phyloP scores from a whole-genome alignment of 2,888 invertebrate species.

The Drosophila heteroneura region DNA sequence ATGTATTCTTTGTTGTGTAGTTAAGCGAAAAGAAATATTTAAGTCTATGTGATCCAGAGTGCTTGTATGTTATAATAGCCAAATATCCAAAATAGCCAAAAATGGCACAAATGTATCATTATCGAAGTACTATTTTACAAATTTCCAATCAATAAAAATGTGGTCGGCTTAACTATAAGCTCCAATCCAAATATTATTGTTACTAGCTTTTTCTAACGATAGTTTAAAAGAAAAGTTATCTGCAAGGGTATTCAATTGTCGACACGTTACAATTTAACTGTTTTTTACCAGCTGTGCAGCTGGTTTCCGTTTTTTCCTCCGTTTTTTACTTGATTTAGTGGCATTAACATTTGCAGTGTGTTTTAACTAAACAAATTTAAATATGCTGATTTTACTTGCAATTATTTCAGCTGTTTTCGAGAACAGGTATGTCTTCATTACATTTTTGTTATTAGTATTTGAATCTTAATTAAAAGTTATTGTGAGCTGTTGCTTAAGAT shows the following conservation, averaged over 20 bases:
- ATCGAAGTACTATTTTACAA: background rate
- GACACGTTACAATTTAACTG: background rate
- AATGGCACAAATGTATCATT: background rate
- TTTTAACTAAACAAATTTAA: constrained; percentile 3
- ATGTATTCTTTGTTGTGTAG: background rate
- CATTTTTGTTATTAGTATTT: background rate
- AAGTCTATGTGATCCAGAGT: background rate
- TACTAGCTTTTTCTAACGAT: background rate
- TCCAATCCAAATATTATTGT: background rate
- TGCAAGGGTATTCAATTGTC: background rate
- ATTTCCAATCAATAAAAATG: background rate
- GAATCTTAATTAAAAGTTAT: background rate
- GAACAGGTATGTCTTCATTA: background rate
- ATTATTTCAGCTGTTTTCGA: background rate
- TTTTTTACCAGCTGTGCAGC: constrained; percentile 36
- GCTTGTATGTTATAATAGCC: background rate
- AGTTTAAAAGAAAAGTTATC: background rate
- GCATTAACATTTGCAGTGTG: constrained; percentile 27
- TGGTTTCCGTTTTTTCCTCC: constrained; percentile 4
- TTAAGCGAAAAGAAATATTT: background rate
- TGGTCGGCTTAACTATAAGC: background rate
- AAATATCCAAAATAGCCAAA: background rate
- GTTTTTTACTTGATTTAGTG: background rate
- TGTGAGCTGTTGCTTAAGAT: constrained; percentile 3
- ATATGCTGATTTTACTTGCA: background rate